Evolutionary conservation across 2,797 vertebrate species (phyloP), one percentile per base, ranked within the genome.

Genomic region (Falco berigora): DNA sequence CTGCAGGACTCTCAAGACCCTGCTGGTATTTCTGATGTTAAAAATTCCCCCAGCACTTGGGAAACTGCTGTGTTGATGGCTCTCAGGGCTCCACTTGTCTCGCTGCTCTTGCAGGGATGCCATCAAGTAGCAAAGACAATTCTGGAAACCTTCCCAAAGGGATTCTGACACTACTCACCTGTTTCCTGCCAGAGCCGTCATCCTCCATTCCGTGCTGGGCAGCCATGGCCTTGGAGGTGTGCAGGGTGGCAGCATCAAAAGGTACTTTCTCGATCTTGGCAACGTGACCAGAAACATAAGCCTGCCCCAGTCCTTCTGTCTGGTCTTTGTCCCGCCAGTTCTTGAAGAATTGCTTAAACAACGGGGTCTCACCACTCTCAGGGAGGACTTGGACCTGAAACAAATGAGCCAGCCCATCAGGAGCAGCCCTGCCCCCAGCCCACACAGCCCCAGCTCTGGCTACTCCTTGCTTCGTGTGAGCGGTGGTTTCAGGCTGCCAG

Each of bases 271-370:
- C 98, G 1, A 99, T 99, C 59, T 98, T 99, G 97, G 99, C 99
- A 20, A 99, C 98, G 61, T 99, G 98, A 96, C 99, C 99, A 56
- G 99, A 98, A 72, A 99, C 94, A 34, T 99, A 99, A 55, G 98
- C 98, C 91, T 99, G 91, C 9, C 99, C 99, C 92, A 98, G 96
- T 18, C 99, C 99, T 4, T 97, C 98, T 0, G 99, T 99, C 98
- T 99, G 98, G 66, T 99, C 99, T 89, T 59, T 97, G 94, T 99
- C 99, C 5, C 98, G 97, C 99, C 99, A 99, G 98, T 99, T 99
- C 97, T 99, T 99, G 98, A 99, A 99, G 98, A 99, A 99, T 95
- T 99, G 99, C 96, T 99, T 99, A 98, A 99, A 99, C 85, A 99
- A 97, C 0, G 99, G 99, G 2, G 99, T 99, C 98, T 99, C 99